A percentile compares a stretch with the other conserved stretches of the same genome.
Conservation (phyloP, 2,797 vertebrate species). For the Eremophila alpestris region DNA sequence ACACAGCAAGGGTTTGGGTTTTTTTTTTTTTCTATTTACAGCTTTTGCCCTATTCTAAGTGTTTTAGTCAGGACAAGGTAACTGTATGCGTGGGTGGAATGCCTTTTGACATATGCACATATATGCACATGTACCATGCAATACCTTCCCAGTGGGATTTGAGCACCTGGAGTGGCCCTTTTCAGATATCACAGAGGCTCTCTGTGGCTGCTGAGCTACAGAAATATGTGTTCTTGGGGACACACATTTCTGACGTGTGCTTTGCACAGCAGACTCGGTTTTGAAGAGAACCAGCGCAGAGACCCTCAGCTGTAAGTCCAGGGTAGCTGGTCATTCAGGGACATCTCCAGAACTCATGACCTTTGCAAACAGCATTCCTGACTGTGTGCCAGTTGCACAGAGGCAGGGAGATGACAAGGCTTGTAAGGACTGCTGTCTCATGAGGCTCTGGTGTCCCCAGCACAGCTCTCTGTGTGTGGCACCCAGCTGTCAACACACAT, state of each 20-base stretch:
- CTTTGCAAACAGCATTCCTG: neutral
- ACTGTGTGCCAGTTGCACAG: neutral
- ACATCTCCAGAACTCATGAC: neutral
- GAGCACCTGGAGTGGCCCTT: neutral
- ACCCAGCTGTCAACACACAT: neutral
- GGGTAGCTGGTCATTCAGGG: neutral
- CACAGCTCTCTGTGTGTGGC: neutral
- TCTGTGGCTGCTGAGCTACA: neutral
- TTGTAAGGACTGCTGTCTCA: neutral
- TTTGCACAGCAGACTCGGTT: neutral
- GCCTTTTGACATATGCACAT: neutral
- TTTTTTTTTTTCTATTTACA: neutral
- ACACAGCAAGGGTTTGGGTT: neutral
- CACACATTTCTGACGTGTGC: neutral
- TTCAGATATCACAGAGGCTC: neutral
- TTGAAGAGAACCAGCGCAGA: neutral
- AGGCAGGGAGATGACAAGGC: neutral
- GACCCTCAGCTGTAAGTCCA: neutral
- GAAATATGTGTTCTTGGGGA: neutral
- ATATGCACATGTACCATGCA: no score
- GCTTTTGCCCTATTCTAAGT: neutral
- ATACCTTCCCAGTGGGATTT: neutral
- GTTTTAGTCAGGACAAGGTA: neutral
- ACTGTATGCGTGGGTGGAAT: neutral
- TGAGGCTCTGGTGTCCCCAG: neutral